Base-by-base conservation (phyloP, 1,140 invertebrate genomes). In the Hyposmocoma kahamanoa region DNA sequence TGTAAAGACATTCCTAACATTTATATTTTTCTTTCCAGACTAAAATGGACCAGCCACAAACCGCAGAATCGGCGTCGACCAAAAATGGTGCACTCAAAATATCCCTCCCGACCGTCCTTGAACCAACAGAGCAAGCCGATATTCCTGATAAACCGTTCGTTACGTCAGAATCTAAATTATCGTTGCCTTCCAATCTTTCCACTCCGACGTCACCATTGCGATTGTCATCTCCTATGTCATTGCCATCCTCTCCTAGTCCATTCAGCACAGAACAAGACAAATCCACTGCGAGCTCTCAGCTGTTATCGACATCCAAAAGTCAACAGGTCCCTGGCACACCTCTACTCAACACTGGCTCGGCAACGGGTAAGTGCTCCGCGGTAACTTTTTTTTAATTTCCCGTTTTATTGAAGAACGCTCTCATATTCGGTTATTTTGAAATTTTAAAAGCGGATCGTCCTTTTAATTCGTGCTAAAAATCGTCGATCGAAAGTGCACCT, bases 311-410 rank as follows among this genome's bases (percentile, higher is more conserved):
- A 21, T 11, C 22, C 19, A 20, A 20, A 8, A 20, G 15, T 9
- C 38, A 41, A 10, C 18, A 18, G 1, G 19, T 13, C 22, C 11
- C 11, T 17, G n/a, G n/a, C n/a, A n/a, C 6, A 44, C 47, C 58
- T 9, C 30, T 62, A 10, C 41, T 66, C 45, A 76, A 73, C 47
- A 43, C 67, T 17, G 73, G 75, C 15, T 84, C 81, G 1, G 75
- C 81, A 49, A 84, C 81, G n/a, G 81, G 81, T 84, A 67, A 72
- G 78, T 71, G 17, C 26, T n/a, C n/a, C n/a, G n/a, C n/a, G n/a
- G n/a, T n/a, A n/a, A n/a, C n/a, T n/a, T n/a, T n/a, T n/a, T n/a
- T n/a, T n/a, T n/a, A n/a, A n/a, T n/a, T n/a, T n/a, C n/a, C n/a
- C n/a, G n/a, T n/a, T n/a, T n/a, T n/a, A n/a, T n/a, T n/a, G n/a